Evolutionary conservation across 2,113 vertebrate species (phyloP), one percentile per base, ranked within the genome.

Genomic region (Phocoena phocoena): DNA sequence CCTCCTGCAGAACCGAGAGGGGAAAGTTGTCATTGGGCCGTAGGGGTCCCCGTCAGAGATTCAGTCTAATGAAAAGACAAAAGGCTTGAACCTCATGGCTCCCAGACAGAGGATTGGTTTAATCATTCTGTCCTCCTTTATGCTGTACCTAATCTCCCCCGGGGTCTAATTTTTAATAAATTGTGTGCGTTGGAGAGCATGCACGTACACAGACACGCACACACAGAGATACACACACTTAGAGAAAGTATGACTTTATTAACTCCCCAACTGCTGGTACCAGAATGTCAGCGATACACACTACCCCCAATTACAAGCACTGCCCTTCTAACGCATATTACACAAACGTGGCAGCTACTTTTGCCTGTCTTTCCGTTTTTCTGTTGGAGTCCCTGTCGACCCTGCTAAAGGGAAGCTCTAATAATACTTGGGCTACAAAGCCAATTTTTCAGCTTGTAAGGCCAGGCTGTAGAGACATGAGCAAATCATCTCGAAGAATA

Each of bases 131-230:
- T 41, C 71, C 12, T 58, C 23, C 38, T 41, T 67, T 67, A 58
- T 74, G 8, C 38, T 38, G 25, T 79, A 31, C 15, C 18, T 36
- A 53, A 79, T 76, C 90, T 70, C 33, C 18, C 36, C 60, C 0
- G 1, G 15, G 55, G n/a, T 31, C 85, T 85, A 13, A 67, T 65
- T 62, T 71, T 76, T 65, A 83, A 55, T 44, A 77, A 14, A n/a
- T 26, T 12, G 50, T 18, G 26, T 31, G 20, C 12, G 5, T 73
- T 41, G 44, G 21, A 47, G 14, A 10, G 31, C 18, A 5, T 5
- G 13, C 47, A 58, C 0, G 2, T 6, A 8, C 1, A 1, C 8
- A 23, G 1, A 28, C 28, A 31, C 6, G 1, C 20, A 20, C 8
- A 7, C 44, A n/a, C 1, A 15, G 2, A 23, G 20, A 50, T 25